phyloP scores from a whole-genome alignment of 2,888 invertebrate genomes.

The Trachelus tabidus region DNA sequence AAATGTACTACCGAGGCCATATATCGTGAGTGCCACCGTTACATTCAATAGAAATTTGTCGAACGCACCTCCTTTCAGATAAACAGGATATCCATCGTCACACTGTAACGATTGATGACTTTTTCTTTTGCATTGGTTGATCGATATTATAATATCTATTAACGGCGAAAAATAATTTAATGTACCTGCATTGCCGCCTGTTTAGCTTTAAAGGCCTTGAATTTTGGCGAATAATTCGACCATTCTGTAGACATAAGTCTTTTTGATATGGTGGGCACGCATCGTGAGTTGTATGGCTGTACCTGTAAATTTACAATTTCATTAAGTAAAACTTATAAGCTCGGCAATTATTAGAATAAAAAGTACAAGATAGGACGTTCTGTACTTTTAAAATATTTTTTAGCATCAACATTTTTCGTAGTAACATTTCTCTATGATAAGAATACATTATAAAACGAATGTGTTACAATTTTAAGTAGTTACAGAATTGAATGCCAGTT shows the following conservation, averaged over 20 bases:
- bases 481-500: background rate
- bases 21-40: conserved; percentile 6
- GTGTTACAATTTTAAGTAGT: background rate
- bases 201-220: conserved; percentile 39
- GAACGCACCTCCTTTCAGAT: conserved; percentile 71
- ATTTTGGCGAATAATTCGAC: conserved; percentile 12
- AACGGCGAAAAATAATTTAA: background rate
- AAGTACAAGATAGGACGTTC: background rate
- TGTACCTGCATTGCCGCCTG: conserved; percentile 52
- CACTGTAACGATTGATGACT: conserved; percentile 62
- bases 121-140: background rate
- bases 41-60: conserved; percentile 65
- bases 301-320: background rate
- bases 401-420: background rate
- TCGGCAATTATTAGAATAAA: background rate
- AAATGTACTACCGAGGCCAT: conserved; percentile 5
- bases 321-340: background rate
- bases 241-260: background rate
- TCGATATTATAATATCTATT: background rate
- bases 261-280: background rate
- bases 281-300: background rate
- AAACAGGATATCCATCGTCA: conserved; percentile 71
- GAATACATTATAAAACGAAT: background rate
- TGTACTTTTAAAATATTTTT: background rate
- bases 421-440: background rate